A percentile compares a stretch with the other conserved stretches of the same genome.
Conservation (phyloP, 2,888 invertebrate genomes). For the Sicus ferrugineus region DNA sequence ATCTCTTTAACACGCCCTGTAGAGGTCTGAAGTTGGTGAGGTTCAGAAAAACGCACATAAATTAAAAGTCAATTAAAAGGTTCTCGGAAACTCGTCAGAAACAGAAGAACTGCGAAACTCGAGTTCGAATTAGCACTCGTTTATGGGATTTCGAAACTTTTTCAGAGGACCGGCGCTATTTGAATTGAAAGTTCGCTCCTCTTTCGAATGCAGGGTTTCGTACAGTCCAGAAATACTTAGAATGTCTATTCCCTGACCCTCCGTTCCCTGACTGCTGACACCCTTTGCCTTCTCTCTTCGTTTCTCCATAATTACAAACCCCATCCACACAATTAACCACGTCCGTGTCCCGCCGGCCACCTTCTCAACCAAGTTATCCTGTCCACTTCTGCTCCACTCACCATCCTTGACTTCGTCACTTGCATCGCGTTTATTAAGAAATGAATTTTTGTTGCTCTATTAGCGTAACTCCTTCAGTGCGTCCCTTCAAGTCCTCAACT, state of each 20-base stretch:
- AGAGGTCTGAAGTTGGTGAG: no score
- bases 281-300: neutral
- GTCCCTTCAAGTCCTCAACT: neutral
- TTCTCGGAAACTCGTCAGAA: no score
- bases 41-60: no score
- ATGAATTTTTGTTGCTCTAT: conserved; percentile 44
- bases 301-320: neutral
- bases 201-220: no score
- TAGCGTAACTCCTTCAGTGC: conserved; percentile 19
- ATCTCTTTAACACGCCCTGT: conserved; percentile 4
- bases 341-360: neutral
- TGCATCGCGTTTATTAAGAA: conserved; percentile 36
- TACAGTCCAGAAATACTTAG: no score
- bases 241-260: neutral
- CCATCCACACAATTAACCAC: neutral
- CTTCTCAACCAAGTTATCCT: no score
- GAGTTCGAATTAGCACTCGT: no score
- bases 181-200: no score
- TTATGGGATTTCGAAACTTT: no score
- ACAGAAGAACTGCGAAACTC: no score
- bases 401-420: conserved; percentile 3
- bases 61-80: no score
- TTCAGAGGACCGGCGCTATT: no score
- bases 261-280: neutral
- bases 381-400: neutral